Base-by-base conservation (phyloP, 2,113 vertebrate species). In the Cranoglanis bouderius region DNA sequence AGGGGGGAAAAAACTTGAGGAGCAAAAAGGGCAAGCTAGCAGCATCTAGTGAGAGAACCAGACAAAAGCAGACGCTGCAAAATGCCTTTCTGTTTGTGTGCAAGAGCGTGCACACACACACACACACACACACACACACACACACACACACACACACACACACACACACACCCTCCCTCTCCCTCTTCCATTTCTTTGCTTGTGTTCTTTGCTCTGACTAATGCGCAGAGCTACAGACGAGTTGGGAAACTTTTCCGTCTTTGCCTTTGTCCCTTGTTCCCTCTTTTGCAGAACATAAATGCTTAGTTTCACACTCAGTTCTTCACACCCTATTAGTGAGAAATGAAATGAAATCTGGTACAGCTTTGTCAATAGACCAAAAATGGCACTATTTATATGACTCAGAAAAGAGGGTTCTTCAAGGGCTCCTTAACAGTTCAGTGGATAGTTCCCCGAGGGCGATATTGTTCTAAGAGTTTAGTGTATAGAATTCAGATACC, bases 21-120 rank as follows among this genome's bases (percentile, higher is more conserved):
- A 90, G 89, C 86, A 94, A 93, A 93, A 93, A 92, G 94, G 91
- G 94, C 93, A 93, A 94, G 93, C 93, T 95, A 95, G 95, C 95
- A 95, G 90, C 95, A 95, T 94, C 94, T 95, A 94, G 95, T 94
- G 94, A 95, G 93, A 93, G 93, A 93, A 94, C 84, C 3, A 91
- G 94, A 95, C 95, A 94, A 87, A 92, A 93, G 92, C 94, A 94
- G 92, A 95, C 91, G 89, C 89, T 91, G 75, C 88, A 87, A 90
- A 89, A 90, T 92, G 84, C 89, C 55, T 86, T 84, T 59, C 91
- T 87, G 90, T 63, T 84, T 84, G 75, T 74, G 49, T 74, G 38
- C 89, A 26, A 84, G 77, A 78, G 78, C 19, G 26, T 16, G 12
- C 75, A 26, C 74, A 32, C 82, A 8, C 24, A 38, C 82, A n/a